Evolutionary conservation across 2,888 invertebrate genomes (phyloP).

Genomic region (Hydrotaea cyrtoneurina): DNA sequence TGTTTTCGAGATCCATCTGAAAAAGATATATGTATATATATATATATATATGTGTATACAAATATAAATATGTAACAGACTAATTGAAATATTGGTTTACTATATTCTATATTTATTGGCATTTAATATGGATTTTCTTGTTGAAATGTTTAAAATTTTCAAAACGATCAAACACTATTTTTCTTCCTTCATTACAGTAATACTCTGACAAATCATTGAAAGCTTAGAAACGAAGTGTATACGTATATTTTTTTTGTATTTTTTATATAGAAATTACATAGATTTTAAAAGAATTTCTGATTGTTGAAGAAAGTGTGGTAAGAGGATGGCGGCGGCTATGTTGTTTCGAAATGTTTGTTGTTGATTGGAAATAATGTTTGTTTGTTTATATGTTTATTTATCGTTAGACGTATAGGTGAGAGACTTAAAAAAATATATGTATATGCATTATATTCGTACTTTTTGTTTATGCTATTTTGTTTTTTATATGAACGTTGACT

Average conservation of each 20-base stretch:
- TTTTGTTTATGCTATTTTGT: neutral
- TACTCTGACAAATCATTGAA: conserved; percentile 1
- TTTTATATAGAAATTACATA: neutral
- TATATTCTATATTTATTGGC: conserved; percentile 39
- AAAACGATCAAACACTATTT: conserved; percentile 23
- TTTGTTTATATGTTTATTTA: conserved; percentile 48
- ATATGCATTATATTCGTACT: conserved; percentile 23
- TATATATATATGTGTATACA: no score
- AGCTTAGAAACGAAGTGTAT: conserved; percentile 20
- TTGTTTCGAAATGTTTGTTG: neutral
- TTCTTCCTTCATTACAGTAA: neutral
- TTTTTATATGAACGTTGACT: conserved; percentile 30
- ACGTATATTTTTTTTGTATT: neutral
- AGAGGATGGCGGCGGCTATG: neutral
- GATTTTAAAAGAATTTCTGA: conserved; percentile 5
- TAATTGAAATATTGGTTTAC: neutral
- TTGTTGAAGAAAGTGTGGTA: neutral
- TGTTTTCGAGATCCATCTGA: no score
- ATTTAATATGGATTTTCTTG: conserved; percentile 34
- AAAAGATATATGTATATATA: no score
- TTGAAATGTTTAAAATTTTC: conserved; percentile 30
- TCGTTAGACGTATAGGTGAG: conserved; percentile 43
- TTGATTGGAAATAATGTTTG: conserved; percentile 43
- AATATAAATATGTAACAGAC: no score
- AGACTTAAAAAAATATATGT: conserved; percentile 59